A percentile compares a stretch with the other conserved stretches of the same genome.
Conservation (phyloP, 2,888 invertebrate genomes). For the Euproctis similis region DNA sequence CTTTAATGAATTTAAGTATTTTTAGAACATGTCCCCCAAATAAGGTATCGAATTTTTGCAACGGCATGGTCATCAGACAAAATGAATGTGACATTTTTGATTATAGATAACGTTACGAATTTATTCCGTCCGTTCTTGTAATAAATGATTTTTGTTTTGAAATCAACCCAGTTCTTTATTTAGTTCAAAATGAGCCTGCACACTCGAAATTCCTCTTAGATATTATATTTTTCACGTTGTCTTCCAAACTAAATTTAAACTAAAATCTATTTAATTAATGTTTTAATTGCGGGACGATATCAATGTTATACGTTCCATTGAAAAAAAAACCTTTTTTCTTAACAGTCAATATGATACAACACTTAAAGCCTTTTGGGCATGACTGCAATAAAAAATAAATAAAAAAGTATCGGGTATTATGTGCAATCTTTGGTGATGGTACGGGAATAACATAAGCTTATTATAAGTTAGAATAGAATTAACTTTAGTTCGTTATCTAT, state of each 20-base stretch:
- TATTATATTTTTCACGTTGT: slow-evolving; percentile 35
- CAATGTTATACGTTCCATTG: slow-evolving; percentile 46
- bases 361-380: slow-evolving; percentile 44
- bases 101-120: slow-evolving; percentile 51
- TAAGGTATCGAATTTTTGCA: slow-evolving; percentile 30
- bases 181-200: slow-evolving; percentile 25
- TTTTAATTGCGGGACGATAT: slow-evolving; percentile 40
- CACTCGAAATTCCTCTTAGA: slow-evolving; percentile 31
- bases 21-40: slow-evolving; percentile 25
- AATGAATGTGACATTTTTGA: slow-evolving; percentile 31
- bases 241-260: slow-evolving; percentile 63
- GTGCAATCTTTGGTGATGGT: slow-evolving; percentile 88
- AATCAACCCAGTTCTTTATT: slow-evolving; percentile 21
- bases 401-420: slow-evolving; percentile 86
- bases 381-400: slow-evolving; percentile 74
- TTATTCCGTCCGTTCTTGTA: slow-evolving; percentile 60
- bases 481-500: slow-evolving; percentile 41
- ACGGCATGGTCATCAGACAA: slow-evolving; percentile 24
- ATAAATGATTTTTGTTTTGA: slow-evolving; percentile 11
- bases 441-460: slow-evolving; percentile 67
- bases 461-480: slow-evolving; percentile 43
- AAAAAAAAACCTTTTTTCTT: slow-evolving; percentile 69
- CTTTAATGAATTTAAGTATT: slow-evolving; percentile 21
- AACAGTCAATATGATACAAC: slow-evolving; percentile 58
- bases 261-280: too few species aligned